A percentile compares a stretch with the other conserved stretches of the same genome.
Conservation (phyloP, 37 sponge, comb jelly and placozoan species). For the Spongilla lacustris region DNA sequence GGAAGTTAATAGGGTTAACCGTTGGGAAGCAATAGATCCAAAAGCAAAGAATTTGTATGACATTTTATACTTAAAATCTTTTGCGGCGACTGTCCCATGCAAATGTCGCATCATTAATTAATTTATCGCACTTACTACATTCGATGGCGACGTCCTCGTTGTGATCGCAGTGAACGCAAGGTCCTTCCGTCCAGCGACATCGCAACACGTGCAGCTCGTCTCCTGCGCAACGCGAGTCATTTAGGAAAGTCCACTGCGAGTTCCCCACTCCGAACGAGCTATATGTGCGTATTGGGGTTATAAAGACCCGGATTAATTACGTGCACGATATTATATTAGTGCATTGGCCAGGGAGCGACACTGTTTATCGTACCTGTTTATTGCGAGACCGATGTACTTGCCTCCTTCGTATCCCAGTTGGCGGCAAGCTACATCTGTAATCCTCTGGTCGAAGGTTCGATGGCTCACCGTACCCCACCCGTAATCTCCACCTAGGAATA, state of each 20-base stretch:
- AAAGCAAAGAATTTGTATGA: no score
- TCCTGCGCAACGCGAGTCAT: not conserved
- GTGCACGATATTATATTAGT: no score
- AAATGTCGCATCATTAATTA: no score
- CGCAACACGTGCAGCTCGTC: not conserved
- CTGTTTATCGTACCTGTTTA: not conserved
- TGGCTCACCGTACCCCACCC: not conserved
- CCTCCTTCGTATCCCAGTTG: not conserved
- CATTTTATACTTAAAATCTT: no score
- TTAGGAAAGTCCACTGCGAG: not conserved
- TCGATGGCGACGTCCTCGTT: slow-evolving; percentile 42
- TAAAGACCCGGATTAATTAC: no score
- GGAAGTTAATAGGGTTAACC: no score
- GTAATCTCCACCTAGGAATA: not conserved
- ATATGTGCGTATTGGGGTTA: no score
- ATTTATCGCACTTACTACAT: slow-evolving; percentile 30
- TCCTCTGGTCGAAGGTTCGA: not conserved
- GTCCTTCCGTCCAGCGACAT: not conserved
- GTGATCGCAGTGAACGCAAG: slow-evolving; percentile 35
- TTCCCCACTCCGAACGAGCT: not conserved
- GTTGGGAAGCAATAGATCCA: no score
- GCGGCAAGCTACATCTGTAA: not conserved
- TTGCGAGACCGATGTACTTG: not conserved
- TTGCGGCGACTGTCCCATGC: no score
- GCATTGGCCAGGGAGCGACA: no score